Conservation (phyloP, 2,888 invertebrate genomes). For the Harmothoe impar region DNA sequence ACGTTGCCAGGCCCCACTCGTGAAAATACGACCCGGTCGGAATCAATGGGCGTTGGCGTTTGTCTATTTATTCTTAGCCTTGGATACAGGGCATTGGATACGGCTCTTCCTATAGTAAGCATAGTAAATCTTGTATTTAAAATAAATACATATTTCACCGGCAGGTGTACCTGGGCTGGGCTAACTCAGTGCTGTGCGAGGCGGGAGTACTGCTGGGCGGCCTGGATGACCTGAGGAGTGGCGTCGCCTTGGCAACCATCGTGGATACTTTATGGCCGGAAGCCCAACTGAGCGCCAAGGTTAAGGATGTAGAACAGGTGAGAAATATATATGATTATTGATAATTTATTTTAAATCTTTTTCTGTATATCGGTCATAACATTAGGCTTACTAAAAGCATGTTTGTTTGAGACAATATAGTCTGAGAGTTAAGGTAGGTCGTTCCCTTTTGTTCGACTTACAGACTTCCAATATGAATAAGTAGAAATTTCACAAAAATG, state of each 20-base stretch:
- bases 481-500: too few relatives aligned
- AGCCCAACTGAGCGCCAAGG: conserved; percentile 73
- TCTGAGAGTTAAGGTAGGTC: background rate
- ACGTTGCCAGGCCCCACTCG: too few relatives aligned
- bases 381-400: background rate
- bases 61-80: too few relatives aligned
- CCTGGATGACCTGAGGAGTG: conserved; percentile 77
- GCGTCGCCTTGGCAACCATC: conserved; percentile 76
- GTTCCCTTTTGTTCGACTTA: too few relatives aligned
- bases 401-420: background rate
- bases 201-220: conserved; percentile 71
- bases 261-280: conserved; percentile 75
- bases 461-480: too few relatives aligned
- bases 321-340: background rate
- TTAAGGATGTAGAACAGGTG: conserved; percentile 71
- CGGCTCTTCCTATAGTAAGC: too few relatives aligned
- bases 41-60: too few relatives aligned
- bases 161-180: conserved; percentile 81
- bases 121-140: too few relatives aligned
- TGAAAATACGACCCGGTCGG: too few relatives aligned
- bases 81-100: too few relatives aligned
- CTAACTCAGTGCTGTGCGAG: conserved; percentile 78
- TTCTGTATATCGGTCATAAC: background rate
- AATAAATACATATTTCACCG: too few relatives aligned
- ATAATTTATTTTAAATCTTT: background rate